A percentile compares a stretch with the other conserved stretches of the same genome.
Conservation (phyloP, 2,888 invertebrate genomes). For the Taenaris catops region DNA sequence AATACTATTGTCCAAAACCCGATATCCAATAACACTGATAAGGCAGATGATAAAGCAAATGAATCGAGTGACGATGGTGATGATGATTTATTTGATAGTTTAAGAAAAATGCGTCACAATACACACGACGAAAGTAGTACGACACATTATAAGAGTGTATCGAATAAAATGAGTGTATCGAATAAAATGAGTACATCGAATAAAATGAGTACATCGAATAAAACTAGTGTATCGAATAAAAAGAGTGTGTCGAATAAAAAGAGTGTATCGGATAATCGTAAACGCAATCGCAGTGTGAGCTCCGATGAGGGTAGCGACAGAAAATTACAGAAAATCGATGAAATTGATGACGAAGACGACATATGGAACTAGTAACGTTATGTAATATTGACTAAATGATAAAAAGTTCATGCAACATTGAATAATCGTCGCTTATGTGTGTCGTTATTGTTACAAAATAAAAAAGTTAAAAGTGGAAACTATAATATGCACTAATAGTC, state of each 20-base stretch:
- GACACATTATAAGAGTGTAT: no score
- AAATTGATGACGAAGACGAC: slow-evolving; percentile 45
- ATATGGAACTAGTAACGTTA: slow-evolving; percentile 67
- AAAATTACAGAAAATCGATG: slow-evolving; percentile 60
- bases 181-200: no score
- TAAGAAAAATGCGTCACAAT: slow-evolving; percentile 51
- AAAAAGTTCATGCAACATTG: no score
- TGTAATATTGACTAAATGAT: slow-evolving; percentile 57
- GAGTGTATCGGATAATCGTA: slow-evolving; percentile 11
- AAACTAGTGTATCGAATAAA: slow-evolving; percentile 1
- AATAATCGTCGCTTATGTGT: no score
- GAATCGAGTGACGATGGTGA: slow-evolving; percentile 45
- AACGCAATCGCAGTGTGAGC: slow-evolving; percentile 42
- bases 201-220: no score
- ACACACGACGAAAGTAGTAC: no score
- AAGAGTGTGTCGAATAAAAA: slow-evolving; percentile 4
- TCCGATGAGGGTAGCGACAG: slow-evolving; percentile 41
- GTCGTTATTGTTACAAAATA: not conserved
- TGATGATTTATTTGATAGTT: slow-evolving; percentile 61
- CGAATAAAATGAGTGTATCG: no score
- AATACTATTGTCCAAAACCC: slow-evolving; percentile 23
- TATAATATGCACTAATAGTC: no score
- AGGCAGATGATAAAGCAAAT: no score
- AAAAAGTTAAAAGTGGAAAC: not conserved
- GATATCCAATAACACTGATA: slow-evolving; percentile 8